These are phyloP conservation scores for Alosa sapidissima DNA, from an alignment of 2,797 vertebrate genomes.

Conservation along the genomic window DNA sequence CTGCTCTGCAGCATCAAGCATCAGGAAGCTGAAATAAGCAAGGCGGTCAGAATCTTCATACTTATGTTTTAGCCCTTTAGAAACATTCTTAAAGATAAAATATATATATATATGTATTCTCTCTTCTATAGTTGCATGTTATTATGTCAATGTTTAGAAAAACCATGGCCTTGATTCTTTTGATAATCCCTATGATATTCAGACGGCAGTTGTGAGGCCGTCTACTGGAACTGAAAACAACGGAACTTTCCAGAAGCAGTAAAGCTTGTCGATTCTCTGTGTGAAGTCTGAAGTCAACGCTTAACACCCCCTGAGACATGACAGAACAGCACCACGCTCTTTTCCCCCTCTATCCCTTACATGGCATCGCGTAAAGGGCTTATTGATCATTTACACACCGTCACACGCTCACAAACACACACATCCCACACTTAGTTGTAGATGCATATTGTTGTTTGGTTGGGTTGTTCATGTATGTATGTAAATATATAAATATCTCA, in stretches of 20 bases:
- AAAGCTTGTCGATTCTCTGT: constrained; percentile 16
- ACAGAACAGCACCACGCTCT: constrained; percentile 9
- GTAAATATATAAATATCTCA: constrained; percentile 22
- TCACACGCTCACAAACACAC: constrained; percentile 27
- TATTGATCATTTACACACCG: constrained; percentile 50
- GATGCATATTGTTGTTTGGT: constrained; percentile 5
- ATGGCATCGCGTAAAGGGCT: constrained; percentile 52
- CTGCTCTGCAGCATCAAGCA: constrained; percentile 28
- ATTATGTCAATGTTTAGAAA: constrained; percentile 47
- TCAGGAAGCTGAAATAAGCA: constrained; percentile 29
- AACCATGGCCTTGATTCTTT: constrained; percentile 24
- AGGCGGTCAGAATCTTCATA: constrained; percentile 27
- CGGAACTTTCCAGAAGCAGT: constrained; percentile 16
- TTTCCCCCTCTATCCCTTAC: background rate
- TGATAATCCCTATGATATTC: constrained; percentile 21
- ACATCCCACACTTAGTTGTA: constrained; percentile 37
- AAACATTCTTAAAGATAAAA: constrained; percentile 39
- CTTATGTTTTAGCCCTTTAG: constrained; percentile 42
- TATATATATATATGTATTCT: constrained; percentile 49
- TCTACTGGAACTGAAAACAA: constrained; percentile 11
- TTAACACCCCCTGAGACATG: constrained; percentile 9
- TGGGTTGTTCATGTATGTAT: constrained; percentile 21
- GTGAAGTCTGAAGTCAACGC: constrained; percentile 9
- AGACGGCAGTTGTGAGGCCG: constrained; percentile 9
- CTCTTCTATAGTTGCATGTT: constrained; percentile 51